These are phyloP conservation scores for Willowsia nigromaculata DNA, from an alignment of 2,888 invertebrate species.

Conservation along the genomic window DNA sequence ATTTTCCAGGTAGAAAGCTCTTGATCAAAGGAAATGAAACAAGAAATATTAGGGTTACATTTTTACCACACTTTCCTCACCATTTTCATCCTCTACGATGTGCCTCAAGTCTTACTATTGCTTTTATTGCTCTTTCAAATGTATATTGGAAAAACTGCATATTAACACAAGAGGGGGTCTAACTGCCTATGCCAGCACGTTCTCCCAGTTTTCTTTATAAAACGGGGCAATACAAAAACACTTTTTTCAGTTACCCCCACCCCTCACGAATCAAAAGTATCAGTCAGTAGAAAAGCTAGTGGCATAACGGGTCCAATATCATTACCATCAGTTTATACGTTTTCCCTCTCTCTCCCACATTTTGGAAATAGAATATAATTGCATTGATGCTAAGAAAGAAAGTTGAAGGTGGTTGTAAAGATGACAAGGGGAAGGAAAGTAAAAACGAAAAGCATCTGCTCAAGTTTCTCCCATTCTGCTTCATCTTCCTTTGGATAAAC, in stretches of 20 bases:
- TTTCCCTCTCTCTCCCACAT: constrained; percentile 24
- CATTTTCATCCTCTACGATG: constrained; percentile 42
- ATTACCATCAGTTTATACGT: constrained; percentile 53
- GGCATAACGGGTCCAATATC: constrained; percentile 33
- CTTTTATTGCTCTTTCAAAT: constrained; percentile 51
- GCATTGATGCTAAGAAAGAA: constrained; percentile 52
- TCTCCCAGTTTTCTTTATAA: background rate
- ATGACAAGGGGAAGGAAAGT: constrained; percentile 1
- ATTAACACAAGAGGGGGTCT: constrained; percentile 7
- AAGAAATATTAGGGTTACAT: background rate
- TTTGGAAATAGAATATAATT: constrained; percentile 54
- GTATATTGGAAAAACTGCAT: constrained; percentile 42
- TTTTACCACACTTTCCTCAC: constrained; percentile 49
- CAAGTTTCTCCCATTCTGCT: constrained; percentile 63
- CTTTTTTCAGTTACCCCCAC: background rate
- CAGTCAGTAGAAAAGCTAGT: background rate
- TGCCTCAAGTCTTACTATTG: constrained; percentile 43
- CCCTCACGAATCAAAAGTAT: constrained; percentile 30
- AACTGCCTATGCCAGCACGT: background rate
- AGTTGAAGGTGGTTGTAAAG: constrained; percentile 4
- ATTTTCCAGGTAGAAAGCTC: background rate
- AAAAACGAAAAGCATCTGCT: constrained; percentile 59
- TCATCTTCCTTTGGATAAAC: constrained; percentile 30
- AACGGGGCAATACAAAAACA: background rate
- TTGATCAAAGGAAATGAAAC: background rate